Evolutionary conservation across 2,888 invertebrate genomes (phyloP), one percentile per base, ranked within the genome.

Genomic region (Morinoia aosen): DNA sequence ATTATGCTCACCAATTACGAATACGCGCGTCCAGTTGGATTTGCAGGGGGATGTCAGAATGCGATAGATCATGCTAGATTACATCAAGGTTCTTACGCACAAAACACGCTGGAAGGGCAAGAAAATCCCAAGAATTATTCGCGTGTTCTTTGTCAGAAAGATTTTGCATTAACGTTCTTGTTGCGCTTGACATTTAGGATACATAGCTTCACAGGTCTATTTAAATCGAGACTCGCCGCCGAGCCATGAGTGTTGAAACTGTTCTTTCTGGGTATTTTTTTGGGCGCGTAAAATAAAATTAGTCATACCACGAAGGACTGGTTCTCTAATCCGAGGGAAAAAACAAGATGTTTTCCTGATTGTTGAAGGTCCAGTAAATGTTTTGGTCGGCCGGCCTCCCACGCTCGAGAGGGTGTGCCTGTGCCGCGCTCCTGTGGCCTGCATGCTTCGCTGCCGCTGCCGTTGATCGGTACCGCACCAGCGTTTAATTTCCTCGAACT

Each of bases 301-400:
- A 90, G 90, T 90, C 90, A 90, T 90, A 90, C 40, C 90, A 40
- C 90, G 90, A 39, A 90, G 39, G 90, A 90, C 90, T 90, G 90
- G 90, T 90, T 90, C 90, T 39, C 12, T 40, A 40, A 90, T 90
- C 90, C 90, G 39, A 48, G 93, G 57, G 57, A 93, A 93, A 93
- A 93, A 93, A 57, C n/a, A 57, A 93, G 93, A 93, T 93, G 93
- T 93, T 93, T 93, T 57, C 93, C 93, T 57, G 93, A 57, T 57
- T 93, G 93, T 93, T 93, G 93, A 93, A 93, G 93, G 93, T 93
- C 93, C 93, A 57, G 93, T 93, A 56, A 57, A 93, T 93, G 93
- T 93, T 93, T 93, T 93, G 93, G 57, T 93, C 57, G n/a, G 10
- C 57, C 16, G 57, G 48, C 93, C 93, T 93, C 93, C 93, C 93